Evolutionary conservation across 2,113 vertebrate genomes (phyloP).

Genomic region (Pachycephala philippinensis): DNA sequence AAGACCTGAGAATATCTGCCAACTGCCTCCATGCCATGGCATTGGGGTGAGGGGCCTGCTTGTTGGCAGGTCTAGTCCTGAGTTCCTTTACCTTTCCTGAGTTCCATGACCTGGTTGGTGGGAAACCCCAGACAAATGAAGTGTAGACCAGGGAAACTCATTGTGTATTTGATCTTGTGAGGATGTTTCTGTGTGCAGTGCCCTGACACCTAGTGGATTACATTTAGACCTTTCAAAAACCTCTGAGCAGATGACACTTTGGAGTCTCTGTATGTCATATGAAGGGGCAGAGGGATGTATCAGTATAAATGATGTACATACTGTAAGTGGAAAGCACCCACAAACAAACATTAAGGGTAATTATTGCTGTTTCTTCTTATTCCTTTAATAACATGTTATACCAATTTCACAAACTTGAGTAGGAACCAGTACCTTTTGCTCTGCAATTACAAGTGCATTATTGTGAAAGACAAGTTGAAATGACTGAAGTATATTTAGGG

Average conservation of each 20-base stretch:
- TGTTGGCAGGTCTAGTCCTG: background rate
- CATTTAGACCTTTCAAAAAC: background rate
- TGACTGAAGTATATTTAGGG: background rate
- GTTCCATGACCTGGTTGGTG: background rate
- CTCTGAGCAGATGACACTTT: background rate
- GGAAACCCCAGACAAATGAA: background rate
- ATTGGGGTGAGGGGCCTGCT: background rate
- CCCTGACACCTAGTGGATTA: slow-evolving; percentile 47
- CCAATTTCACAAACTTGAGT: background rate
- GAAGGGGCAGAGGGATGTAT: background rate
- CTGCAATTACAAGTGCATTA: background rate
- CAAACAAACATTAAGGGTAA: background rate
- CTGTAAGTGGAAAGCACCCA: background rate
- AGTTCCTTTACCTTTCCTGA: background rate
- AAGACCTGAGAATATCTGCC: background rate
- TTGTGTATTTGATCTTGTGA: background rate
- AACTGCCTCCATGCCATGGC: background rate
- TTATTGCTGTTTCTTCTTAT: background rate
- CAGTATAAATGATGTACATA: background rate
- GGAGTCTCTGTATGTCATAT: background rate
- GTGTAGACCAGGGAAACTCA: background rate
- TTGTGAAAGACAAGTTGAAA: background rate
- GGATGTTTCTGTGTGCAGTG: background rate
- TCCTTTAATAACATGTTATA: background rate
- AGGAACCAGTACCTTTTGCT: background rate